Evolutionary conservation across 2,797 vertebrate genomes (phyloP).

Genomic region (Centropyge bicolor): DNA sequence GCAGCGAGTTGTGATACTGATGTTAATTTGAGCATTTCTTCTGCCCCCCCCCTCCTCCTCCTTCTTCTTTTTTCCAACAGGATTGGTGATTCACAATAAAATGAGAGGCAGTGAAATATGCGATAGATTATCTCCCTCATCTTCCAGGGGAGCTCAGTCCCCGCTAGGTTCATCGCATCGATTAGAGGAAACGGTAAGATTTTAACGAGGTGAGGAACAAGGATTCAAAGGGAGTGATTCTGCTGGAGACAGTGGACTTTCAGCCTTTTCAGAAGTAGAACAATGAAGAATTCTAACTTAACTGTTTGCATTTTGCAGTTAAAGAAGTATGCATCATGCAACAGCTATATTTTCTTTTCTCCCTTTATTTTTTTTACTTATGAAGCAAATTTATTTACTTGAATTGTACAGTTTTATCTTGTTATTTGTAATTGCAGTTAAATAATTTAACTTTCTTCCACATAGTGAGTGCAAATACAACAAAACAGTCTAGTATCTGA

Average conservation of each 20-base stretch:
- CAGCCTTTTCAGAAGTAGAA: neutral
- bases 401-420: neutral
- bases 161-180: conserved; percentile 60
- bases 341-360: neutral
- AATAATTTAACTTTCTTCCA: neutral
- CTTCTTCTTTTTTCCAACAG: conserved; percentile 36
- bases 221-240: conserved; percentile 51
- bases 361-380: neutral
- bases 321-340: neutral
- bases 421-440: neutral
- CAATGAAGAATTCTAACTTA: neutral
- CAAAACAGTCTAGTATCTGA: neutral
- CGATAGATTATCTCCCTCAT: conserved; percentile 68
- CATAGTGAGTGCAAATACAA: neutral
- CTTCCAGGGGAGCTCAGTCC: conserved; percentile 58
- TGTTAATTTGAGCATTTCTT: conserved; percentile 59
- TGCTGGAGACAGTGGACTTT: conserved; percentile 1
- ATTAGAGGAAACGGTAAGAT: conserved; percentile 81
- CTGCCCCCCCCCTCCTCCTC: conserved; percentile 53
- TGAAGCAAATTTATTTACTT: neutral
- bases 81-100: conserved; percentile 68
- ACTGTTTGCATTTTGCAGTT: neutral
- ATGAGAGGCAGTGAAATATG: conserved; percentile 70
- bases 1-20: conserved; percentile 36
- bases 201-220: conserved; percentile 72